Conservation (phyloP, 2,797 vertebrate genomes). For the Micrastur ruficollis region DNA sequence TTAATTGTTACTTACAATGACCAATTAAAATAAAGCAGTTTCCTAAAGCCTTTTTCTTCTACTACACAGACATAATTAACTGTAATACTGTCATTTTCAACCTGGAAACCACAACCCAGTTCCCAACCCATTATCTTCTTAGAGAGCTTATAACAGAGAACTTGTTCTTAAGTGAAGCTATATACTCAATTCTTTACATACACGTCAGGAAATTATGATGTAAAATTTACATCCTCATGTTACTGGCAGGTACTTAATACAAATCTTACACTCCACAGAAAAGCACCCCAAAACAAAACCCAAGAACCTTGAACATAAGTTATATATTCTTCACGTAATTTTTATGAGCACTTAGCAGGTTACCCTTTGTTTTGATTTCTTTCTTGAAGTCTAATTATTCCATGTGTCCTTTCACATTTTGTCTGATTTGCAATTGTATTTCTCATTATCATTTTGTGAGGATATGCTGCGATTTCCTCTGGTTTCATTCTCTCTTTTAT, state of each 20-base stretch:
- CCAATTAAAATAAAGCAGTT: not conserved
- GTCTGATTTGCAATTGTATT: constrained; percentile 68
- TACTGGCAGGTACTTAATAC: not conserved
- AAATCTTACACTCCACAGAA: no score
- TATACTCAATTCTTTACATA: not conserved
- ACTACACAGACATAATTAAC: not conserved
- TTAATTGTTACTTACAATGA: not conserved
- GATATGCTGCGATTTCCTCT: constrained; percentile 64
- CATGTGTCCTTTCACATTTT: constrained; percentile 61
- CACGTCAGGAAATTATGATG: not conserved
- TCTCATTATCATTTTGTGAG: constrained; percentile 71
- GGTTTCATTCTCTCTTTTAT: constrained; percentile 71
- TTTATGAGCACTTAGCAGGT: constrained; percentile 45
- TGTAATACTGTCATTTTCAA: not conserved
- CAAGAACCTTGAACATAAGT: not conserved
- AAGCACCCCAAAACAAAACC: not conserved
- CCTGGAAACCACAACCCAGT: not conserved
- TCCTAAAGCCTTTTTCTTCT: not conserved
- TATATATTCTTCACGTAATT: not conserved
- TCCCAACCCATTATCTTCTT: not conserved
- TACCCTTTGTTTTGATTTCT: constrained; percentile 53
- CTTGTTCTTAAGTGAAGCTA: not conserved
- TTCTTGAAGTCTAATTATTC: constrained; percentile 64
- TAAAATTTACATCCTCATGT: not conserved
- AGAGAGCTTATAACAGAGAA: not conserved